Evolutionary conservation across 2,113 vertebrate species (phyloP).

Genomic region (Acrocephalus arundinaceus): DNA sequence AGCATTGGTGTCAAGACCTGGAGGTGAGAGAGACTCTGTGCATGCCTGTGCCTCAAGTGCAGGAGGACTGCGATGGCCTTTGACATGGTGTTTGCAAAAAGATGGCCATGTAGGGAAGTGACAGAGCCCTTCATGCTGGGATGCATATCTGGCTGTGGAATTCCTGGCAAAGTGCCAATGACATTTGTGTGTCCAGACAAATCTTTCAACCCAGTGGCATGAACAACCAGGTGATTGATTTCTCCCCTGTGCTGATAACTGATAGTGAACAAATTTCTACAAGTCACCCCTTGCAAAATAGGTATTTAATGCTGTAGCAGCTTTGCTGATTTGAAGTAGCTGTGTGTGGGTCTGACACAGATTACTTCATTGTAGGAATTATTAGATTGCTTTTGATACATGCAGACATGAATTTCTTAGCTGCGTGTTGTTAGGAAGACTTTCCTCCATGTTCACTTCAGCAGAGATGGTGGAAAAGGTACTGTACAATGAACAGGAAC

Average conservation of each 20-base stretch:
- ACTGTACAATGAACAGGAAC: background rate
- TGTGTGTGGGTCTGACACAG: background rate
- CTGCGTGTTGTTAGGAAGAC: background rate
- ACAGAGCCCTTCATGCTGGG: slow-evolving; percentile 66
- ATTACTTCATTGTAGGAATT: background rate
- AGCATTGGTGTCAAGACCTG: slow-evolving; percentile 18
- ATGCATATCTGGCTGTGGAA: slow-evolving; percentile 70
- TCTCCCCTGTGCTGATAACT: slow-evolving; percentile 15
- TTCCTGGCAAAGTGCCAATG: slow-evolving; percentile 78
- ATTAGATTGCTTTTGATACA: background rate
- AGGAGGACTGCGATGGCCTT: slow-evolving; percentile 47
- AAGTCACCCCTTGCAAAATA: background rate
- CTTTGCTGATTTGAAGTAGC: background rate
- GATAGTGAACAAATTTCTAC: background rate
- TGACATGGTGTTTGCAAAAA: slow-evolving; percentile 73
- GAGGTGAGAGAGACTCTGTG: slow-evolving; percentile 59
- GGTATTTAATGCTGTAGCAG: background rate
- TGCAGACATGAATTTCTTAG: background rate
- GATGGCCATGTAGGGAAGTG: slow-evolving; percentile 87
- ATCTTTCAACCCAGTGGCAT: slow-evolving; percentile 54
- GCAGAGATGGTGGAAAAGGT: background rate
- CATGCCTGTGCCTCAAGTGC: slow-evolving; percentile 52
- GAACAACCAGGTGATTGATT: slow-evolving; percentile 64
- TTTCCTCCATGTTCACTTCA: background rate
- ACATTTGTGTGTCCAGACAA: slow-evolving; percentile 81